A percentile compares a stretch with the other conserved stretches of the same genome.
Evolutionary conservation across 2,797 vertebrate genomes (phyloP).

Genomic region (Limosa lapponica): DNA sequence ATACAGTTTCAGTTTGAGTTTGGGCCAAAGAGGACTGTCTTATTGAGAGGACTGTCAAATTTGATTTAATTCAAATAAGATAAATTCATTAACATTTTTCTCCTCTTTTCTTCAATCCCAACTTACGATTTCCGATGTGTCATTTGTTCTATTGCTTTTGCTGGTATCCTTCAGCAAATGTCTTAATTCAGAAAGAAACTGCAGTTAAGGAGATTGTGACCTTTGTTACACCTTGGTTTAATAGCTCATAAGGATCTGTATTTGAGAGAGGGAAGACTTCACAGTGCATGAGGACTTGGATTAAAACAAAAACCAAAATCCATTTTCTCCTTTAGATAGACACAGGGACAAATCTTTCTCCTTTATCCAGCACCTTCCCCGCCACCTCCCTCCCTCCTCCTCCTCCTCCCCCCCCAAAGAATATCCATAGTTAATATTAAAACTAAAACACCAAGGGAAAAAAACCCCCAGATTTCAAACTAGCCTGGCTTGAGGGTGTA

Average conservation of each 20-base stretch:
- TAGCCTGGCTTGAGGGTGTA: neutral
- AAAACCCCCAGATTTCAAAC: neutral
- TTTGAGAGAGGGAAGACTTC: neutral
- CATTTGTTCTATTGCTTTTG: neutral
- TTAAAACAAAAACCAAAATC: neutral
- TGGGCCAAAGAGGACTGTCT: neutral
- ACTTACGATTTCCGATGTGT: neutral
- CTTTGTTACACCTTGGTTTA: neutral
- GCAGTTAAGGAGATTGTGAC: neutral
- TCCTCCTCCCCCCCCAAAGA: rapidly evolving
- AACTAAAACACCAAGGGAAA: neutral
- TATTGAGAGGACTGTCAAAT: neutral
- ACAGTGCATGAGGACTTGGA: neutral
- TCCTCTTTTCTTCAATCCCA: neutral
- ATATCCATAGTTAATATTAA: neutral
- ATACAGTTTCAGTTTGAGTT: neutral
- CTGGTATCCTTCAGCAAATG: neutral
- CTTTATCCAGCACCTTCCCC: neutral
- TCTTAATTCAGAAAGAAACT: neutral
- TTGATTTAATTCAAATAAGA: neutral
- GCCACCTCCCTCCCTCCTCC: too few species aligned
- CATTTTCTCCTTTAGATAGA: neutral
- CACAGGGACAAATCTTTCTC: neutral
- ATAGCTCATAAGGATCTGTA: neutral
- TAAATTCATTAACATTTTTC: neutral